These are phyloP conservation scores for Accipiter virgatus DNA, from an alignment of 2,113 vertebrate genomes.

Conservation along the genomic window DNA sequence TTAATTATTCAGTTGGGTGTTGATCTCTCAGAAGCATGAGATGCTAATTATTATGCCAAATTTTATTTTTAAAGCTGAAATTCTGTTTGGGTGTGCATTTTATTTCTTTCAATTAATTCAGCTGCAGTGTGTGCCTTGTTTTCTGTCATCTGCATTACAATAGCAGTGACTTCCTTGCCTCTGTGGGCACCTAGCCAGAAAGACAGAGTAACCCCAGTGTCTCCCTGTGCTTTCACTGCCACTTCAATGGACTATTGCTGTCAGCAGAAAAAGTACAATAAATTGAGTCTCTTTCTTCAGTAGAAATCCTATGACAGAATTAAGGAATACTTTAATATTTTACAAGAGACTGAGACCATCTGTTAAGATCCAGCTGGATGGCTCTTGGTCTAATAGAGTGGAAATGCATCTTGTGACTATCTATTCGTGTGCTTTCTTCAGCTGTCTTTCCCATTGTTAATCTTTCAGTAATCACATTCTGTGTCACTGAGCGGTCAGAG, in stretches of 20 bases:
- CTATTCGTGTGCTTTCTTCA: conserved; percentile 35
- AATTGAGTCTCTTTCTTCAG: conserved; percentile 23
- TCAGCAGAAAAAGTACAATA: conserved; percentile 33
- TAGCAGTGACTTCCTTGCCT: background rate
- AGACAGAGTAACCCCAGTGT: background rate
- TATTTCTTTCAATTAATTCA: conserved; percentile 22
- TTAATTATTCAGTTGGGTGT: background rate
- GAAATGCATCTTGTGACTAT: conserved; percentile 40
- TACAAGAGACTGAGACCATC: conserved; percentile 34
- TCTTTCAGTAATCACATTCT: conserved; percentile 37
- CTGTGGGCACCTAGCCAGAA: conserved; percentile 11
- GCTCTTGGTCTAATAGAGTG: conserved; percentile 17
- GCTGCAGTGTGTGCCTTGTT: background rate
- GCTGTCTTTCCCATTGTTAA: conserved; percentile 28
- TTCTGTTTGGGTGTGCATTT: background rate
- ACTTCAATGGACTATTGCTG: conserved; percentile 40
- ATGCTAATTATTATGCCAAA: background rate
- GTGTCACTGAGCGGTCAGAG: conserved; percentile 29
- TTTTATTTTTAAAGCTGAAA: conserved; percentile 18
- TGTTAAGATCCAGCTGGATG: conserved; percentile 44
- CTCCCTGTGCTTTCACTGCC: background rate
- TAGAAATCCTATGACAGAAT: conserved; percentile 32
- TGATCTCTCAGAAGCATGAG: background rate
- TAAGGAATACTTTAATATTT: conserved; percentile 57
- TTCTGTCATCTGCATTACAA: conserved; percentile 53